Evolutionary conservation across 2,113 vertebrate genomes (phyloP), one percentile per base, ranked within the genome.

Genomic region (Hippopotamus amphibius): DNA sequence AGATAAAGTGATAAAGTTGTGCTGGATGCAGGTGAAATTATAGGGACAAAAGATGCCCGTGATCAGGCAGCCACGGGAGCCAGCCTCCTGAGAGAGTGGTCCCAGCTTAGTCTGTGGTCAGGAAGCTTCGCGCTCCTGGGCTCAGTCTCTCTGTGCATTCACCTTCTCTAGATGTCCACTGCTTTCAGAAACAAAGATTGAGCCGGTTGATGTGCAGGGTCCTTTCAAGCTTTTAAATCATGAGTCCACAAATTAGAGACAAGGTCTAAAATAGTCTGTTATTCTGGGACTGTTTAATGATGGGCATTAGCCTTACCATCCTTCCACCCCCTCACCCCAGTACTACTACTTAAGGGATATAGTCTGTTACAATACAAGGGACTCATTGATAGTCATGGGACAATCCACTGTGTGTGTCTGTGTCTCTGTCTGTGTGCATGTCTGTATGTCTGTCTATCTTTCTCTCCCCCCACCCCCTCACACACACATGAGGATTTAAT

Each of bases 221-320:
- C 59, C 28, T 81, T 81, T 90, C 26, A 68, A 22, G 48, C 26
- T 92, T 85, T 72, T 88, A 89, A 86, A 76, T 95, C 46, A 33
- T 43, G 79, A 83, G 48, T 76, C 41, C 37, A 85, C 14, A 84
- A 81, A 81, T 88, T 53, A 77, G 50, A 71, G 50, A 76, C 59
- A 43, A 71, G 1, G 21, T 92, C 28, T 86, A 92, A 92, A 91
- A 71, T 69, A 88, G n/a, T 48, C 13, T 53, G 21, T 63, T 82
- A 48, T 48, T 81, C 90, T 55, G 55, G 80, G 16, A 83, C 48
- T 92, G 4, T 89, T 83, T 80, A 69, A 71, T 71, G 63, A 43
- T 72, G 14, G 79, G n/a, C n/a, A 63, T 55, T 82, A 88, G 43
- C 33, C n/a, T 89, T 79, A 22, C 5, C n/a, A 22, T 30, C 37